Evolutionary conservation across 1,140 invertebrate genomes (phyloP).

Genomic region (Chionoecetes opilio): DNA sequence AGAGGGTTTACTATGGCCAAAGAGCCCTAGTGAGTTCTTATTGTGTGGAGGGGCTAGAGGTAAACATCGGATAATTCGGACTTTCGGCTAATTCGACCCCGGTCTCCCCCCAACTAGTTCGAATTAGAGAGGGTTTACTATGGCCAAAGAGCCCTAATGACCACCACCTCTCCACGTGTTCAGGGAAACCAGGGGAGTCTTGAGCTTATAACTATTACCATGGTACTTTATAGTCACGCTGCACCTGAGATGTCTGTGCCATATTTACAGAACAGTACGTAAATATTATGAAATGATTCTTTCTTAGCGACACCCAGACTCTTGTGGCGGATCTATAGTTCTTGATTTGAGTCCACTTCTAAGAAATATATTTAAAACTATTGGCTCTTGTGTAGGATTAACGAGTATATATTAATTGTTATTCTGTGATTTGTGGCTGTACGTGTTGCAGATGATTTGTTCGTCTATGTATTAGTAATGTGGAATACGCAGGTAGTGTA

Average conservation of each 20-base stretch:
- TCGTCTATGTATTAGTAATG: constrained; percentile 75
- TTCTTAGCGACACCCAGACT: constrained; percentile 52
- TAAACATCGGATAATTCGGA: too few species aligned
- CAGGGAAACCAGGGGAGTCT: constrained; percentile 59
- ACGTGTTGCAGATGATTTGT: constrained; percentile 69
- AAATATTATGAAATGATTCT: constrained; percentile 63
- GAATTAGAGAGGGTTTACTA: too few species aligned
- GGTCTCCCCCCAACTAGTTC: too few species aligned
- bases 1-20: too few species aligned
- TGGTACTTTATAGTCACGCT: constrained; percentile 51
- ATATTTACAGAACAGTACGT: constrained; percentile 63
- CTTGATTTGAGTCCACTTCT: constrained; percentile 66
- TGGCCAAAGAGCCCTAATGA: constrained; percentile 58
- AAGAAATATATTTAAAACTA: constrained; percentile 73
- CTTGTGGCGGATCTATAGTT: constrained; percentile 50
- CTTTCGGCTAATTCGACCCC: too few species aligned
- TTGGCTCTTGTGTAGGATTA: constrained; percentile 71
- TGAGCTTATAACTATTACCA: constrained; percentile 61
- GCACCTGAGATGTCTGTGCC: constrained; percentile 74
- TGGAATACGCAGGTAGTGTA: constrained; percentile 75
- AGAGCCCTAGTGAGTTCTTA: too few species aligned
- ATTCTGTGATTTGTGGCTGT: constrained; percentile 79
- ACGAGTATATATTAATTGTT: constrained; percentile 75
- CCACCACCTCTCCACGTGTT: constrained; percentile 46
- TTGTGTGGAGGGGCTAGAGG: too few species aligned